Conservation (phyloP, 2,797 vertebrate genomes). For the Sylvilagus floridanus region DNA sequence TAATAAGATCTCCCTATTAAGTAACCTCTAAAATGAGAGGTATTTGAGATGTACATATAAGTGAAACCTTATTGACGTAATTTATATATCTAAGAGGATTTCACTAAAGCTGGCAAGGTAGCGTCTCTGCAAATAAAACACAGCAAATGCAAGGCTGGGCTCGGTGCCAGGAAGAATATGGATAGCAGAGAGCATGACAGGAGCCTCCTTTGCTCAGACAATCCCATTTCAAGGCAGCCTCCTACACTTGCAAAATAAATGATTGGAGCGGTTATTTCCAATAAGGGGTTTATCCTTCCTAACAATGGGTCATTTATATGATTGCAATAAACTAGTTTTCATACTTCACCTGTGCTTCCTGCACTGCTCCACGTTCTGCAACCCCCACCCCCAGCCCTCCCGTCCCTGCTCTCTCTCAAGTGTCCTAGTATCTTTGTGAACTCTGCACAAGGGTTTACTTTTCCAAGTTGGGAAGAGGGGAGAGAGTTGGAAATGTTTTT, state of each 20-base stretch:
- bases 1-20: conserved; percentile 83
- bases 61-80: conserved; percentile 87
- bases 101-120: conserved; percentile 86
- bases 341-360: conserved; percentile 76
- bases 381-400: neutral
- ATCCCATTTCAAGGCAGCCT: conserved; percentile 83
- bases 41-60: conserved; percentile 83
- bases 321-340: conserved; percentile 76
- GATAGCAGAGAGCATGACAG: conserved; percentile 85
- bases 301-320: conserved; percentile 78
- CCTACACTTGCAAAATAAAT: conserved; percentile 82
- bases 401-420: neutral
- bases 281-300: conserved; percentile 79
- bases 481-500: conserved; percentile 73
- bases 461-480: conserved; percentile 71
- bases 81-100: conserved; percentile 88
- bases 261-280: conserved; percentile 80
- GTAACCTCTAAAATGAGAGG: conserved; percentile 80
- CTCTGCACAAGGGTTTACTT: conserved; percentile 75
- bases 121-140: conserved; percentile 88
- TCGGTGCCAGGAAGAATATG: conserved; percentile 85
- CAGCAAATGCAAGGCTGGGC: conserved; percentile 88
- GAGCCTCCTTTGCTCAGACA: conserved; percentile 80
- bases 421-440: conserved; percentile 61
- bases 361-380: neutral